Conservation (phyloP, 2,888 invertebrate species). For the Rhingia rostrata region DNA sequence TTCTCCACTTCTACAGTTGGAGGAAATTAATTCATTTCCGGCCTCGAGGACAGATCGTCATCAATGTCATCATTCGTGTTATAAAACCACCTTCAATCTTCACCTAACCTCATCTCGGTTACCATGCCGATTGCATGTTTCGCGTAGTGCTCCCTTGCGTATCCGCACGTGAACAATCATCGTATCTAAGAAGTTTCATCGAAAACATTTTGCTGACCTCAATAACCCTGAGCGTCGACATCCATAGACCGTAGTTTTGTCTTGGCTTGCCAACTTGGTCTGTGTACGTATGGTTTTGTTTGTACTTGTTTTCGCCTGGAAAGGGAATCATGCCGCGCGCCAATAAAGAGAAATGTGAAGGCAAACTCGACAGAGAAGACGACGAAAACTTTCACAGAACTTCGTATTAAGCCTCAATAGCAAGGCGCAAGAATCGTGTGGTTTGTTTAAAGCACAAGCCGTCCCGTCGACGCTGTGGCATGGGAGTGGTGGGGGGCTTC, state of each 20-base stretch:
- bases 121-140: too few relatives aligned
- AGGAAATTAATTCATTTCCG: conserved; percentile 72
- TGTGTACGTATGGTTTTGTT: conserved; percentile 4
- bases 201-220: conserved; percentile 65
- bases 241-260: not conserved
- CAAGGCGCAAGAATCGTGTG: conserved; percentile 43
- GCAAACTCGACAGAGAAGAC: not conserved
- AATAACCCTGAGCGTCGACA: conserved; percentile 47
- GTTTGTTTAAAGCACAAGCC: too few relatives aligned
- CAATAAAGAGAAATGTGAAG: conserved; percentile 44
- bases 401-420: conserved; percentile 65
- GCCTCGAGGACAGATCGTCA: conserved; percentile 61
- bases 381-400: conserved; percentile 62
- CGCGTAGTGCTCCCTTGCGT: too few relatives aligned
- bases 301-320: too few relatives aligned
- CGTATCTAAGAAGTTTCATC: conserved; percentile 60
- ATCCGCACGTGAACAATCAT: not conserved
- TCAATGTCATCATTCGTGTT: conserved; percentile 60
- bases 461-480: not conserved
- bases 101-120: too few relatives aligned
- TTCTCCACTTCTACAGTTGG: not conserved
- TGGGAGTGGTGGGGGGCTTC: too few relatives aligned
- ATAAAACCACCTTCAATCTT: not conserved
- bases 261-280: conserved; percentile 2
- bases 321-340: too few relatives aligned